These are phyloP conservation scores for Salvator merianae DNA, from an alignment of 2,113 vertebrate genomes.

Conservation along the genomic window DNA sequence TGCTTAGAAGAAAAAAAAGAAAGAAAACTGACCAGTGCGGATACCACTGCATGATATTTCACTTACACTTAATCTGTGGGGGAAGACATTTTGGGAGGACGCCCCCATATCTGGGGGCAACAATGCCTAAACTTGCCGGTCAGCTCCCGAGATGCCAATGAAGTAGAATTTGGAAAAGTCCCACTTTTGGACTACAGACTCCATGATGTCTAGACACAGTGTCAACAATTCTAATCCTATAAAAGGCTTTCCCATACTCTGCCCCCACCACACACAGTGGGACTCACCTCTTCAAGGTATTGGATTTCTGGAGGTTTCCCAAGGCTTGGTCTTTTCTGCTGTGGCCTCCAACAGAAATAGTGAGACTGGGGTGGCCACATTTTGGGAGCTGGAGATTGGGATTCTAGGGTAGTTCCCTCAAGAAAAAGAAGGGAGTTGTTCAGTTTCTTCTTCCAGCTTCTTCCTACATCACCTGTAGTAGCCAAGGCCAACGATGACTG, in stretches of 20 bases:
- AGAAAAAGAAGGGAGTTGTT: too few species aligned
- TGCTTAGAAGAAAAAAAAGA: neutral
- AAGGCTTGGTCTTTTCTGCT: neutral
- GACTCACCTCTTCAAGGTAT: neutral
- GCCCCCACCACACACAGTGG: too few species aligned
- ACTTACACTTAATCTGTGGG: neutral
- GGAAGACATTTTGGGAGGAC: neutral
- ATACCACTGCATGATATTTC: constrained; percentile 12
- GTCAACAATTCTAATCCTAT: too few species aligned
- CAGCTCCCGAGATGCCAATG: neutral
- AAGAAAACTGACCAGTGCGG: neutral
- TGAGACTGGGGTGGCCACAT: neutral
- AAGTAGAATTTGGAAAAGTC: neutral
- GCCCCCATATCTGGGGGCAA: neutral
- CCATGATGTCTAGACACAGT: neutral
- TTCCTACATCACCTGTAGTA: too few species aligned
- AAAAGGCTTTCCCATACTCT: too few species aligned
- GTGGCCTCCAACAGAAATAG: neutral
- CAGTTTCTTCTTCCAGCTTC: too few species aligned
- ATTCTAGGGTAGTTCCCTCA: too few species aligned
- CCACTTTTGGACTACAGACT: neutral
- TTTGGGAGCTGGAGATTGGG: neutral
- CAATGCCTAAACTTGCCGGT: neutral
- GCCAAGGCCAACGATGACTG: too few species aligned
- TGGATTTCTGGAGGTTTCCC: neutral